Conservation (phyloP, 2,797 vertebrate species). For the Rhinogobio ventralis region DNA sequence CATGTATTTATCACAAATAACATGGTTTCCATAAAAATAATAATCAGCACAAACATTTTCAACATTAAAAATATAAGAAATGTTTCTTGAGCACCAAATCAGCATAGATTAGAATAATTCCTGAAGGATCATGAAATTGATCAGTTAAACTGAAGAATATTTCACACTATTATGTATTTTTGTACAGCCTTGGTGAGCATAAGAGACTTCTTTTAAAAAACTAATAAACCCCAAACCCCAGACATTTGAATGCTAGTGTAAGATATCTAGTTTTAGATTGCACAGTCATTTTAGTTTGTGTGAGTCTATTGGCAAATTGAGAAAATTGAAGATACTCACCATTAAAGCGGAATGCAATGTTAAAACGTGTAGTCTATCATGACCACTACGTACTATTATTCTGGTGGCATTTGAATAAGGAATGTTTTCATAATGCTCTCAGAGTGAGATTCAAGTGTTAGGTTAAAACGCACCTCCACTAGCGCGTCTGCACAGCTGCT, state of each 20-base stretch:
- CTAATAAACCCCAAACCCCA: not conserved
- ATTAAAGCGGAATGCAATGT: not conserved
- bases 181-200: not conserved
- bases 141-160: not conserved
- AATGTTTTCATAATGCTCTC: constrained; percentile 40
- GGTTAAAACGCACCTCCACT: constrained; percentile 58
- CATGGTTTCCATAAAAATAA: not conserved
- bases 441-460: constrained; percentile 28
- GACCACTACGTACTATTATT: not conserved
- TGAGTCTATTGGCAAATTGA: not conserved
- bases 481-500: constrained; percentile 72
- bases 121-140: not conserved
- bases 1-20: not conserved
- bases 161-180: not conserved
- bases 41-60: not conserved
- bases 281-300: not conserved
- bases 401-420: not conserved
- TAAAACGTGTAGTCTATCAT: not conserved
- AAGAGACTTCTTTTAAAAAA: not conserved
- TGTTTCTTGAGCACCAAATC: not conserved
- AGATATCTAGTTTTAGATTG: not conserved
- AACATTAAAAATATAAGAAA: not conserved
- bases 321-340: not conserved
- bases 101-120: not conserved
- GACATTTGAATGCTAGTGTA: not conserved